phyloP scores from a whole-genome alignment of 2,113 vertebrate species.

The Struthidea cinerea region DNA sequence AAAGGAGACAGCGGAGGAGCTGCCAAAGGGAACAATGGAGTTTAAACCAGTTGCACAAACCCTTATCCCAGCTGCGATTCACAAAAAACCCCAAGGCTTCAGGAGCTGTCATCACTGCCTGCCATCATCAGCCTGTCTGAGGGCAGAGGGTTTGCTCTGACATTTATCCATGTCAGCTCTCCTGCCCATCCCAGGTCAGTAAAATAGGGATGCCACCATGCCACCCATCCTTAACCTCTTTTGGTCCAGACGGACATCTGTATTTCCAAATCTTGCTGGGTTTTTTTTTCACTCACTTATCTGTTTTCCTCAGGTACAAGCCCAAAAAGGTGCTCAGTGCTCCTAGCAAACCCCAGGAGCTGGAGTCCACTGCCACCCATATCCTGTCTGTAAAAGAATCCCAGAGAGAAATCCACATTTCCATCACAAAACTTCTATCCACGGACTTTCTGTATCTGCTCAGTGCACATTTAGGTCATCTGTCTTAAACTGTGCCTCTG shows the following conservation, averaged over 20 bases:
- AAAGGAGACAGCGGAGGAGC: neutral
- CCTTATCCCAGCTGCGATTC: neutral
- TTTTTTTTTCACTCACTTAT: neutral
- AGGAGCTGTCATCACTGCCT: neutral
- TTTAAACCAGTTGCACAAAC: neutral
- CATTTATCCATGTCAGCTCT: neutral
- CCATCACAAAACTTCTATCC: neutral
- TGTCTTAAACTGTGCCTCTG: neutral
- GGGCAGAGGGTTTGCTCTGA: neutral
- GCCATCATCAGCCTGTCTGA: neutral
- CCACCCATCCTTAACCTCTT: neutral
- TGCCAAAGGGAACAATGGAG: neutral
- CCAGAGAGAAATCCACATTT: neutral
- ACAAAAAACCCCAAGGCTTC: neutral
- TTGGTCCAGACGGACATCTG: fast-evolving
- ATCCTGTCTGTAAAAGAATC: neutral
- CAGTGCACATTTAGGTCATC: conserved; percentile 39
- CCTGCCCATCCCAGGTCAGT: neutral
- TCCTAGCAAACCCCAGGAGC: neutral
- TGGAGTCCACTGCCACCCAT: fast-evolving
- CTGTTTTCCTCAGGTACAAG: neutral
- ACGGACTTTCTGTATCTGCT: neutral
- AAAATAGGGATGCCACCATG: neutral
- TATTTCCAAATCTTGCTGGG: neutral
- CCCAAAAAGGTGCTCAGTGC: neutral